Conservation (phyloP, 2,888 invertebrate species). For the Leptinotarsa juncta region DNA sequence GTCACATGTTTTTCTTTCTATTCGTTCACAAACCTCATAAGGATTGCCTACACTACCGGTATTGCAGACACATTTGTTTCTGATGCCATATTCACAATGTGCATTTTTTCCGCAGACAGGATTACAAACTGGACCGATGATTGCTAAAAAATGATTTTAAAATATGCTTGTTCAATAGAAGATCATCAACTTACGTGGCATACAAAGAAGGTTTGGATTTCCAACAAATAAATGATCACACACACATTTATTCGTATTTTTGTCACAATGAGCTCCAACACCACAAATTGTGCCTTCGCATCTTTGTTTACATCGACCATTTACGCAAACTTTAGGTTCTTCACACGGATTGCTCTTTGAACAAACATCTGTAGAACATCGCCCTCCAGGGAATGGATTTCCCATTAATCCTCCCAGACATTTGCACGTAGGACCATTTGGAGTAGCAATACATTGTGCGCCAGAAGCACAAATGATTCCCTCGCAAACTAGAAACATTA, state of each 20-base stretch:
- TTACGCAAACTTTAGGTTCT: conserved; percentile 84
- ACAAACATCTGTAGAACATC: conserved; percentile 85
- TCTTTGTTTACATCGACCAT: conserved; percentile 88
- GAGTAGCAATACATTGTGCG: conserved; percentile 87
- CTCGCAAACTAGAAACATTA: conserved; percentile 72
- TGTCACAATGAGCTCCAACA: conserved; percentile 87
- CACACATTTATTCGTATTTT: conserved; percentile 82
- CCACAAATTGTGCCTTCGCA: conserved; percentile 91
- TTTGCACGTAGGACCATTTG: conserved; percentile 87
- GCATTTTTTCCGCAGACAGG: conserved; percentile 87
- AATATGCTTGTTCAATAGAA: conserved; percentile 27
- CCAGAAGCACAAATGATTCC: conserved; percentile 83
- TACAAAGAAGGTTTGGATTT: conserved; percentile 88
- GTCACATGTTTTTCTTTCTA: conserved; percentile 78
- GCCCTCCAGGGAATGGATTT: conserved; percentile 92
- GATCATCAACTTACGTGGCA: conserved; percentile 81
- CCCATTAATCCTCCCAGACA: conserved; percentile 88
- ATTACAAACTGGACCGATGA: conserved; percentile 80
- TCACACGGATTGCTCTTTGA: conserved; percentile 81
- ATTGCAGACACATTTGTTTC: conserved; percentile 85
- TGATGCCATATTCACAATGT: conserved; percentile 86
- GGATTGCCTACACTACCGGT: conserved; percentile 89
- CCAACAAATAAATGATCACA: conserved; percentile 90
- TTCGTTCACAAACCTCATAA: conserved; percentile 81
- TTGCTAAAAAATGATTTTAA: conserved; percentile 68